Evolutionary conservation across 2,797 vertebrate genomes (phyloP), one percentile per base, ranked within the genome.

Genomic region (Syncerus caffer): DNA sequence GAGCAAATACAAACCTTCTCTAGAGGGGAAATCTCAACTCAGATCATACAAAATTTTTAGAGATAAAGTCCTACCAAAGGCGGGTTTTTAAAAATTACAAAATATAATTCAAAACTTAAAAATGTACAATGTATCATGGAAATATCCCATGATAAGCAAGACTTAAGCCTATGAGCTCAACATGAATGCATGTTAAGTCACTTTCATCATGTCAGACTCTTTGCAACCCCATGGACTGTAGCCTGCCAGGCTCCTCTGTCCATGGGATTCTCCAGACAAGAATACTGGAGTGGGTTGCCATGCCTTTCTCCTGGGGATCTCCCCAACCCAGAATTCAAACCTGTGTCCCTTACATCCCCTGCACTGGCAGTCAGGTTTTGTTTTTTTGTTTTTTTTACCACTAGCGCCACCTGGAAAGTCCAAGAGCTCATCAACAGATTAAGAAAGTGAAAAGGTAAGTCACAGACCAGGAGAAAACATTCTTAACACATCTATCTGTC

Each of bases 81-180:
- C 13, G n/a, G 86, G 25, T 14, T 92, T 62, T 94, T 55, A 92
- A 86, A 34, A 82, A 79, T 78, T 89, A 89, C 17, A 64, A 74
- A 96, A 83, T 55, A 5, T 38, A 94, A 96, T 79, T 57, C 27
- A 79, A 78, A 93, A 92, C 78, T 90, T 58, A 88, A 88, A 79
- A 89, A 80, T 76, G 29, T 64, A 64, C 25, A 87, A 64, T 29
- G 51, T 64, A n/a, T 17, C 62, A 64, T n/a, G 62, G 31, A 93
- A 55, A 87, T 90, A 87, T 76, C 74, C 74, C 38, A 90, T 10
- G 50, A 42, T 76, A 67, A 55, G 19, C 38, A 89, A 83, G 58
- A 89, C 17, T 55, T 45, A 95, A 95, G 29, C 19, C 31, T 10
- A 64, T 90, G 62, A 87, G 76, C 27, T 93, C 25, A 79, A 17